These are phyloP conservation scores for Strigops habroptila DNA, from an alignment of 2,113 vertebrate species.

Conservation along the genomic window DNA sequence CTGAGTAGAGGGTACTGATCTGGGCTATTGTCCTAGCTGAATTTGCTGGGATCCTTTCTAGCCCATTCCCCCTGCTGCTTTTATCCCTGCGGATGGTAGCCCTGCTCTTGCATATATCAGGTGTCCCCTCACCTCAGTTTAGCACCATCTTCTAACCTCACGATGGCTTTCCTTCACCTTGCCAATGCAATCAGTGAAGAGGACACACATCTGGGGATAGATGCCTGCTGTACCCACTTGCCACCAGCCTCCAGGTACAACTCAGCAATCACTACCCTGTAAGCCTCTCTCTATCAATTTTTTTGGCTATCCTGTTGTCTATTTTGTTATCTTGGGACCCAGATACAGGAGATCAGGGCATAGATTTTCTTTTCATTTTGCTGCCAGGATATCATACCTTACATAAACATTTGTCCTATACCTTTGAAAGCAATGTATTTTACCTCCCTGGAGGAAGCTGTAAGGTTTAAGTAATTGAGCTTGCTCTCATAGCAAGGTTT, in stretches of 20 bases:
- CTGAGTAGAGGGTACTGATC: neutral
- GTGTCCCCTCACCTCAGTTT: neutral
- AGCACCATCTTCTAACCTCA: neutral
- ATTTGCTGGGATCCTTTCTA: neutral
- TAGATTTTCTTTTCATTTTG: neutral
- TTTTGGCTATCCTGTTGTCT: neutral
- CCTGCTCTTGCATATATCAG: rapidly evolving
- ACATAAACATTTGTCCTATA: neutral
- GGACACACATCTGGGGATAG: neutral
- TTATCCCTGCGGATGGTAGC: neutral
- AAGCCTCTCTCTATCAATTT: neutral
- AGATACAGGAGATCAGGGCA: neutral
- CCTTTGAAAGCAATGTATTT: neutral
- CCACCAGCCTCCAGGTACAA: rapidly evolving
- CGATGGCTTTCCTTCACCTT: neutral
- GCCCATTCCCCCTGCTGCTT: rapidly evolving
- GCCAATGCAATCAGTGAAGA: neutral
- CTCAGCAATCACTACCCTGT: neutral
- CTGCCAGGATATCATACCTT: neutral
- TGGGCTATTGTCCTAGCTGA: neutral
- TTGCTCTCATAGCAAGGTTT: neutral
- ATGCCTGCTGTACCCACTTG: rapidly evolving
- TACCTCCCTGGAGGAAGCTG: neutral
- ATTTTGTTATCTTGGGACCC: neutral
- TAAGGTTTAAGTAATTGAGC: neutral